A percentile compares a stretch with the other conserved stretches of the same genome.
These are phyloP conservation scores for Athene cunicularia DNA, from an alignment of 2,113 vertebrate genomes.

Conservation along the genomic window DNA sequence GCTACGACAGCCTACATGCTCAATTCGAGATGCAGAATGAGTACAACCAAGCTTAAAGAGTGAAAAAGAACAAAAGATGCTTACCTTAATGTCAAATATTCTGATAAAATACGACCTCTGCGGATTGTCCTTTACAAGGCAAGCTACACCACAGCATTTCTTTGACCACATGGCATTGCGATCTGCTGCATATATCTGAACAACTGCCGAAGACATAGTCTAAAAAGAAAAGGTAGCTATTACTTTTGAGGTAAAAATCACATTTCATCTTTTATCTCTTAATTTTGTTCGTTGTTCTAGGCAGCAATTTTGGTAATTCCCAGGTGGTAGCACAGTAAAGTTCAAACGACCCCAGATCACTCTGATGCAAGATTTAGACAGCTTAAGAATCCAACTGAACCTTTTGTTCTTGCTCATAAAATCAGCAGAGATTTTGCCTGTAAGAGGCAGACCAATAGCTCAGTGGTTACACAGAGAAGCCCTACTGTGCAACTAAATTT, in stretches of 20 bases:
- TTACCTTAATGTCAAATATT: slow-evolving; percentile 96
- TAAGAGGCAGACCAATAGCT: background rate
- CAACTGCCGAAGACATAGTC: slow-evolving; percentile 93
- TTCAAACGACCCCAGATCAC: background rate
- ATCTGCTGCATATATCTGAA: slow-evolving; percentile 91
- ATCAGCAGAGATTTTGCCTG: background rate
- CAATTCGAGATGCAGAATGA: background rate
- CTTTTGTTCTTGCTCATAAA: background rate
- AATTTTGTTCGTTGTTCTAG: background rate
- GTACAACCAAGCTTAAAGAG: background rate
- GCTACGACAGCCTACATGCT: background rate
- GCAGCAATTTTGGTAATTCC: background rate
- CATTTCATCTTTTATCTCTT: background rate
- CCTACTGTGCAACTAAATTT: background rate
- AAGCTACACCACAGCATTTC: slow-evolving; percentile 95
- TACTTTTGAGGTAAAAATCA: background rate
- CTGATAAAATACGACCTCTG: slow-evolving; percentile 98
- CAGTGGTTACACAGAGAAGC: background rate
- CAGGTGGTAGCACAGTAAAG: background rate
- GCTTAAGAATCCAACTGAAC: background rate
- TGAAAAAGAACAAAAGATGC: background rate
- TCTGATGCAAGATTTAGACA: background rate
- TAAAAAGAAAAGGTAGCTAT: slow-evolving; percentile 54
- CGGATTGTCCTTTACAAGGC: slow-evolving; percentile 98
- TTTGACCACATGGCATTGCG: slow-evolving; percentile 90